Base-by-base conservation (phyloP, 2,113 vertebrate species). In the Ploceus nigricollis region DNA sequence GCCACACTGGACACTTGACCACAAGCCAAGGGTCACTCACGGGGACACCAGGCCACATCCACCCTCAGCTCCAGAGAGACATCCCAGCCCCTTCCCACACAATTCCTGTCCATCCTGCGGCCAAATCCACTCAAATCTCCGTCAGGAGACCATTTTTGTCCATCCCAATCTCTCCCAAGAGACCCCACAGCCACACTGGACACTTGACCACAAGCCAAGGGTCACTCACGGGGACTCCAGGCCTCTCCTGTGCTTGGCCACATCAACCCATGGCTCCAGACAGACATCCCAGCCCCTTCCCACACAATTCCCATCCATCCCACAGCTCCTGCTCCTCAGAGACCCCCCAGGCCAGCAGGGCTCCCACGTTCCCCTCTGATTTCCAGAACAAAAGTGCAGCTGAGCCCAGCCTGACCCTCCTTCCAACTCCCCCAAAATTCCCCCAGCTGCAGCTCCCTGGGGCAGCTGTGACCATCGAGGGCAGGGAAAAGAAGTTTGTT, bases 381-480 rank as follows among this genome's bases (percentile, higher is more conserved):
- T 51, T 44, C 25, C 10, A 70, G 79, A 83, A 70, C 79, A 94
- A 93, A 94, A 87, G 48, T 3, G 48, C 33, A 3, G 76, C 39
- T 84, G 87, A 96, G 93, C 71, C 2, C 20, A 75, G 87, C 85
- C 57, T 50, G 88, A 31, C 50, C 85, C 10, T 72, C 75, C 68
- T 83, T 66, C 48, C 85, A 83, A 15, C 79, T 16, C 89, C 75
- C 19, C 27, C 72, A 22, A 2, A 54, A 56, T 13, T 63, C 54
- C 19, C 65, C 3, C 3, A 13, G 64, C 72, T 25, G 51, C 1
- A 2, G 83, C 89, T 87, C 54, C 33, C 0, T 0, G 21, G 21
- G 61, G 71, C 90, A 61, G 79, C 95, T 56, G 92, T 2, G 42
- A 39, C 37, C 88, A 47, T 15, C 47, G 3, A 70, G 82, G 63